A percentile compares a stretch with the other conserved stretches of the same genome.
phyloP scores from a whole-genome alignment of 2,888 invertebrate genomes.

The Saturnia pavonia region DNA sequence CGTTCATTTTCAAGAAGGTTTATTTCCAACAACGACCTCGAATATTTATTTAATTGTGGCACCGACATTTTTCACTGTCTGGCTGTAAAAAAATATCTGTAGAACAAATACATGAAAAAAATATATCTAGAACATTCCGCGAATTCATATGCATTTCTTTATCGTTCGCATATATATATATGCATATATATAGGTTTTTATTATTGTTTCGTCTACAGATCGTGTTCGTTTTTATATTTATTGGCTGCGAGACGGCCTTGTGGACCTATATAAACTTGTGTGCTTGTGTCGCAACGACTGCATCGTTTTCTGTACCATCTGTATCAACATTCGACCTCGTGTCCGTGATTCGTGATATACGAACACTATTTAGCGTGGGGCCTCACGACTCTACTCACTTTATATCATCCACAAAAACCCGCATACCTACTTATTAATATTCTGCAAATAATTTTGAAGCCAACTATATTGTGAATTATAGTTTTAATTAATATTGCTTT shows the following conservation, averaged over 20 bases:
- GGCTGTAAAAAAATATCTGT: conserved; percentile 26
- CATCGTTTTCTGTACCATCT: conserved; percentile 32
- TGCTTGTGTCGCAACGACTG: conserved; percentile 34
- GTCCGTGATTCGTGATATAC: conserved; percentile 35
- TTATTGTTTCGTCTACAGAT: conserved; percentile 45
- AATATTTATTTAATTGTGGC: conserved; percentile 26
- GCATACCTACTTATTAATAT: conserved; percentile 31
- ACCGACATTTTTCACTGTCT: conserved; percentile 29
- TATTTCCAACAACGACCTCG: conserved; percentile 1
- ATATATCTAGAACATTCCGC: conserved; percentile 30
- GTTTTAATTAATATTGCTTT: background rate
- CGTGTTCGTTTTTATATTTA: conserved; percentile 27
- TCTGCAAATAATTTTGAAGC: background rate
- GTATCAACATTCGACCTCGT: conserved; percentile 28
- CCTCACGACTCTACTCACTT: conserved; percentile 26
- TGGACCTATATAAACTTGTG: conserved; percentile 26
- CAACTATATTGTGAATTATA: conserved; percentile 1
- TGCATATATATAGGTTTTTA: conserved; percentile 32
- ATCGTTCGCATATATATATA: conserved; percentile 21
- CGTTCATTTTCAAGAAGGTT: background rate
- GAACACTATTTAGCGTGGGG: conserved; percentile 33
- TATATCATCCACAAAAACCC: conserved; percentile 31
- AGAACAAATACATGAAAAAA: conserved; percentile 23
- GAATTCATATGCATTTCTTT: conserved; percentile 34
- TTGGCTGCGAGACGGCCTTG: conserved; percentile 36